Conservation (phyloP, 2,888 invertebrate genomes). For the Zaprionus bogoriensis region DNA sequence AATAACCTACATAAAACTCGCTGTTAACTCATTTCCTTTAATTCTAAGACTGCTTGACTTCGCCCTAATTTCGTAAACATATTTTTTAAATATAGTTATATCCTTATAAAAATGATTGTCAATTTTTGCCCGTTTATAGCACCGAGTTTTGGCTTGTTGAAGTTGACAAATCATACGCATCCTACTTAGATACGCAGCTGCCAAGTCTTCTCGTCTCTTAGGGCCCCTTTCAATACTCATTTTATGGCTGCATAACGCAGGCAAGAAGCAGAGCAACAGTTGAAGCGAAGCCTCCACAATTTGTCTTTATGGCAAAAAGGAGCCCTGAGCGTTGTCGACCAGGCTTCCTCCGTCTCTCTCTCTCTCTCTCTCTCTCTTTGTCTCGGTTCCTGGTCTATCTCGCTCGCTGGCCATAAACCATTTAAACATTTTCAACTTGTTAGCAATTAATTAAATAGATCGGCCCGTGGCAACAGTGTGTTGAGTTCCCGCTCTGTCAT, state of each 20-base stretch:
- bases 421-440: constrained; percentile 78
- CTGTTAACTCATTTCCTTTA: too few relatives aligned
- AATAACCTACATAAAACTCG: too few relatives aligned
- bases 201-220: constrained; percentile 21
- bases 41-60: too few relatives aligned
- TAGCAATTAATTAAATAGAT: constrained; percentile 79
- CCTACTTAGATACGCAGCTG: too few relatives aligned
- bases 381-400: not conserved
- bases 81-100: too few relatives aligned
- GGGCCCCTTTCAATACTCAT: not conserved
- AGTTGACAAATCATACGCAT: too few relatives aligned
- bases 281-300: constrained; percentile 60
- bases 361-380: not conserved
- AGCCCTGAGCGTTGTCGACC: constrained; percentile 53
- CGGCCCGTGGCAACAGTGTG: constrained; percentile 60
- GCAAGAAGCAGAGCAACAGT: not conserved
- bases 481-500: constrained; percentile 49
- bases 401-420: constrained; percentile 60
- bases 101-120: too few relatives aligned
- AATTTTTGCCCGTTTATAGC: too few relatives aligned
- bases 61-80: too few relatives aligned
- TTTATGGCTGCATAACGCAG: constrained; percentile 26
- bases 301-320: constrained; percentile 63
- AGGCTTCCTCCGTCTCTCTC: not conserved
- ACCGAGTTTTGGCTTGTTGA: too few relatives aligned